These are phyloP conservation scores for Camponotus pennsylvanicus DNA, from an alignment of 1,140 invertebrate genomes.

Conservation along the genomic window DNA sequence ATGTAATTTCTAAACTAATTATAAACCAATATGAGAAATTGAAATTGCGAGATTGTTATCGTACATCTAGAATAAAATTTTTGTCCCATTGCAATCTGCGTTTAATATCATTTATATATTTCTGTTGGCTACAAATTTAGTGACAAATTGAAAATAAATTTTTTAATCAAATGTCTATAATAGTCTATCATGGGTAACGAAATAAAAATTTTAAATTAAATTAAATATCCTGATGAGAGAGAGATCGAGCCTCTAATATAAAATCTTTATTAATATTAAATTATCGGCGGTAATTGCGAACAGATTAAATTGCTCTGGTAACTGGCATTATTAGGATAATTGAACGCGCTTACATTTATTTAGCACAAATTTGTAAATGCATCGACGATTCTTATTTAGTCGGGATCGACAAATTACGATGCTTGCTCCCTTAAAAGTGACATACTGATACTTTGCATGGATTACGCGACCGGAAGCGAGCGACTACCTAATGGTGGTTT, in stretches of 20 bases:
- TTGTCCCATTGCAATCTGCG: background rate
- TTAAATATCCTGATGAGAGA: background rate
- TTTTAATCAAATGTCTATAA: background rate
- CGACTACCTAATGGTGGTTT: background rate
- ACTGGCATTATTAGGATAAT: slow-evolving; percentile 25
- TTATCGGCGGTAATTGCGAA: background rate
- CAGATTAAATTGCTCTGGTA: background rate
- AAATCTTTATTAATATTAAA: background rate
- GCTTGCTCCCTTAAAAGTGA: slow-evolving; percentile 7
- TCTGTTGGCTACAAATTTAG: background rate
- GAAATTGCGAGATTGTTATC: background rate
- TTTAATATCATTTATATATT: background rate
- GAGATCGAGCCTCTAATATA: background rate
- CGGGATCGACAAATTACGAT: slow-evolving; percentile 29
- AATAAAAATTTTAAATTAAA: background rate
- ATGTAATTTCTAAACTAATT: background rate
- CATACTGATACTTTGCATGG: background rate
- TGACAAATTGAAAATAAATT: background rate
- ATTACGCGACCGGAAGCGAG: slow-evolving; percentile 2
- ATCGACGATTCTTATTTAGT: background rate
- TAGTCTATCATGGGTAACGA: background rate
- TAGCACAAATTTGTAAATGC: background rate
- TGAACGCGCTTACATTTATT: background rate
- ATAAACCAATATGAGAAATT: background rate
- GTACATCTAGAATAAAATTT: background rate